Evolutionary conservation across 2,888 invertebrate species (phyloP).

Genomic region (Meteorus colon): DNA sequence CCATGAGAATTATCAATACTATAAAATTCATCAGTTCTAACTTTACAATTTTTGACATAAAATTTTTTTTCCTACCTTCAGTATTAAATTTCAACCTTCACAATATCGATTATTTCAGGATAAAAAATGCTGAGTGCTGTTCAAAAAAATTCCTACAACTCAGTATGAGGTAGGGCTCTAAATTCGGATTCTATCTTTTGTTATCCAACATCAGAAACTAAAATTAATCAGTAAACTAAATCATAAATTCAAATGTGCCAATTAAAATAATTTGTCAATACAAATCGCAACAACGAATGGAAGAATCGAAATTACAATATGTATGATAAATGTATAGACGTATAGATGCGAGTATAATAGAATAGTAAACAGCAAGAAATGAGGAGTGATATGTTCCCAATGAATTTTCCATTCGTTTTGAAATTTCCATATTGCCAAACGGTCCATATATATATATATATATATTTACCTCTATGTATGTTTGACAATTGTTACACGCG

Average conservation of each 20-base stretch:
- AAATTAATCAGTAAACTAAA: not conserved
- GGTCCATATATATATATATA: too few relatives aligned
- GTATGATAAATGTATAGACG: not conserved
- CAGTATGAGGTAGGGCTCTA: too few relatives aligned
- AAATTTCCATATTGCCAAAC: not conserved
- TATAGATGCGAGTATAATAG: not conserved
- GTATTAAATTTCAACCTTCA: too few relatives aligned
- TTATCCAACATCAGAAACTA: not conserved
- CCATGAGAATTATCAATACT: too few relatives aligned
- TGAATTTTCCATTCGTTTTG: constrained; percentile 17
- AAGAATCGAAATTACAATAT: not conserved
- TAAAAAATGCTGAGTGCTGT: too few relatives aligned
- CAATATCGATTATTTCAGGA: too few relatives aligned
- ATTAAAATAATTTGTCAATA: constrained; percentile 1
- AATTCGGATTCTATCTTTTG: too few relatives aligned
- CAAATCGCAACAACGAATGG: not conserved
- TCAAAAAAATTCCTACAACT: too few relatives aligned
- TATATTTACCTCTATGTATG: not conserved
- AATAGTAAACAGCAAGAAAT: constrained; percentile 1
- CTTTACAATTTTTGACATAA: too few relatives aligned
- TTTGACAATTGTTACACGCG: constrained; percentile 23
- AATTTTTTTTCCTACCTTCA: too few relatives aligned
- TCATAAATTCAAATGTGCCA: not conserved
- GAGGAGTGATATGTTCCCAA: not conserved
- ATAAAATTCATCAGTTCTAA: too few relatives aligned